Percentiles rank a stretch among this genome's conserved stretches.
Conservation (phyloP, 2,797 vertebrate species). For the Moxostoma hubbsi region DNA sequence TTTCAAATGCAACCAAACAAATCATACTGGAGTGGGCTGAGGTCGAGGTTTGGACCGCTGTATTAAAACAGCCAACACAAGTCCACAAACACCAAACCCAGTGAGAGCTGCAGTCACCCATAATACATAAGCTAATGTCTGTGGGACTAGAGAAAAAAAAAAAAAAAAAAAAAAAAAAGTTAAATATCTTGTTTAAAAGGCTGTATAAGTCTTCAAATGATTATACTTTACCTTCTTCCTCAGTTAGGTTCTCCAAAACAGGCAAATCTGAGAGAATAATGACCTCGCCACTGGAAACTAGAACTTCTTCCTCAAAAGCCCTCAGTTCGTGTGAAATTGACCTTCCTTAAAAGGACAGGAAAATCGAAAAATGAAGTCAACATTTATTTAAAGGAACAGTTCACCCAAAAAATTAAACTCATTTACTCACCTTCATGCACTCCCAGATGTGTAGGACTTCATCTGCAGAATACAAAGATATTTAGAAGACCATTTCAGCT, state of each 20-base stretch:
- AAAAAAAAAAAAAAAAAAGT: background rate
- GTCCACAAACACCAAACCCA: constrained; percentile 22
- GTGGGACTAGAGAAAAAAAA: background rate
- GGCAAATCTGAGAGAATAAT: constrained; percentile 54
- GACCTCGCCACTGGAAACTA: constrained; percentile 73
- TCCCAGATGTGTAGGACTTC: too few relatives aligned
- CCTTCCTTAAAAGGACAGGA: constrained; percentile 63
- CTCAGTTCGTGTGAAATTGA: constrained; percentile 6
- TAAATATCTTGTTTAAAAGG: background rate
- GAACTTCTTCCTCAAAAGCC: constrained; percentile 28
- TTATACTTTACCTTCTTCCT: constrained; percentile 31
- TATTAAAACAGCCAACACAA: constrained; percentile 19
- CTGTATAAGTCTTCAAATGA: background rate
- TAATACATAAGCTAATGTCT: constrained; percentile 15
- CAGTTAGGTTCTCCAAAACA: background rate
- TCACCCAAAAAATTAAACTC: too few relatives aligned
- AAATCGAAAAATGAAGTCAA: too few relatives aligned
- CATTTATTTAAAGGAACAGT: too few relatives aligned
- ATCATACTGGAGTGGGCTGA: constrained; percentile 23
- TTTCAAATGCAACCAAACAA: background rate
- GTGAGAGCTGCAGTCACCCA: constrained; percentile 34
- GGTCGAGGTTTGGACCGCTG: background rate
- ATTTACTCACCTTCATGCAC: too few relatives aligned
- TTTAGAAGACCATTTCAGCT: too few relatives aligned
- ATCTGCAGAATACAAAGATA: too few relatives aligned